Base-by-base conservation (phyloP, 2,797 vertebrate species). In the Anas flavirostris region DNA sequence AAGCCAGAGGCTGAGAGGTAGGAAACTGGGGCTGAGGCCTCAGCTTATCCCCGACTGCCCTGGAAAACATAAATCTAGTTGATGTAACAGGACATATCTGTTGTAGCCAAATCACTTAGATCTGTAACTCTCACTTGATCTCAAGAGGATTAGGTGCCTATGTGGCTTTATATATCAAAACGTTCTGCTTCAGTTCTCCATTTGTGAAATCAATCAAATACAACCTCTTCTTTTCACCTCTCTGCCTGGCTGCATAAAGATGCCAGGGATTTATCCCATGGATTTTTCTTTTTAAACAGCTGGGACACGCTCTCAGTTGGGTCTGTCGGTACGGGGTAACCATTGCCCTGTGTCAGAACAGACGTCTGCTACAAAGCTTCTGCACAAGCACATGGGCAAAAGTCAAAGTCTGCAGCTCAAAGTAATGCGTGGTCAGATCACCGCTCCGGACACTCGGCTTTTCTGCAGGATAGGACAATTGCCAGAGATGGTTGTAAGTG, bases 231-330 rank as follows among this genome's bases (percentile, higher is more conserved):
- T 93, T 76, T 48, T 66, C 41, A 39, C n/a, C 16, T 92, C 25
- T 5, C 29, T 44, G 48, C 28, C 48, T 86, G 58, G 5, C 70
- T 84, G 53, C 55, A 26, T 88, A 58, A 79, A 62, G 41, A 31
- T 70, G 72, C n/a, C 33, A 16, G 17, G 35, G n/a, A 46, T 84
- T 91, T 92, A 67, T 93, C 63, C 18, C 26, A 21, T 68, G 37
- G 60, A 68, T 94, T 96, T 92, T 53, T 77, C 90, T 96, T 91
- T 74, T n/a, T 33, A 70, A 67, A 52, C 28, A 48, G 22, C 29
- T n/a, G 60, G 67, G 52, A 31, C 21, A 3, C 31, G 41, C 6
- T 91, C 39, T 89, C 79, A 55, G 58, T 3, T 85, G 73, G 50
- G 39, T 29, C 31, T 85, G 31, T 94, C 12, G 12, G 82, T 74